Evolutionary conservation across 2,797 vertebrate species (phyloP), one percentile per base, ranked within the genome.

Genomic region (Adrianichthys oophorus): DNA sequence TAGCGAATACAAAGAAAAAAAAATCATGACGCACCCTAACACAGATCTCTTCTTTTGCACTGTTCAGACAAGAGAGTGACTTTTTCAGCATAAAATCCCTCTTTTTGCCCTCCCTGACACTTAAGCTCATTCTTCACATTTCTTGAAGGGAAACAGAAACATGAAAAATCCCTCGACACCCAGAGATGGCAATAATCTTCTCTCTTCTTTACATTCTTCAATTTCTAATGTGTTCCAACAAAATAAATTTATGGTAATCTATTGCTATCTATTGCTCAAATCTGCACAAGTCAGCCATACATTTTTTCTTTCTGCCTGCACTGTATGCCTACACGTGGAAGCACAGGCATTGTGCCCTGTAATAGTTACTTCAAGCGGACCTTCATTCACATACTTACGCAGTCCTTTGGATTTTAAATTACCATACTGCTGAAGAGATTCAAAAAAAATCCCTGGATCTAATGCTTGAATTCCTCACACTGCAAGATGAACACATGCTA

Each of bases 161-260:
- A 73, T 40, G 62, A 76, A 62, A 77, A 86, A 86, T 85, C 78
- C 81, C 71, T 82, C 64, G 74, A 82, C 86, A 84, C 72, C 62
- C 70, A 59, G 61, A 85, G 80, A 86, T 84, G 85, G 70, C 56
- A 67, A 79, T 85, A 89, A 88, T 89, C 83, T 87, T 67, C 72
- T 50, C 76, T 83, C 72, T 81, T 79, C 77, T 80, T 80, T 79
- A 75, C 80, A 80, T 84, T 87, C 68, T 82, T 78, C 61, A 24
- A 74, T 84, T 84, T 74, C 82, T 83, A 84, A 86, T 85, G 56
- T 59, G 48, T 76, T 72, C 59, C 44, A 74, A 76, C 79, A 51
- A 85, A 87, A 88, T 68, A 88, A 84, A 89, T 88, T 83, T 85
- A 87, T 88, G 88, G 69, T 87, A 90, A 90, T 87, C 76, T 74